Base-by-base conservation (phyloP, 53 echinoderm and acorn worm genomes). In the Crossaster papposus region DNA sequence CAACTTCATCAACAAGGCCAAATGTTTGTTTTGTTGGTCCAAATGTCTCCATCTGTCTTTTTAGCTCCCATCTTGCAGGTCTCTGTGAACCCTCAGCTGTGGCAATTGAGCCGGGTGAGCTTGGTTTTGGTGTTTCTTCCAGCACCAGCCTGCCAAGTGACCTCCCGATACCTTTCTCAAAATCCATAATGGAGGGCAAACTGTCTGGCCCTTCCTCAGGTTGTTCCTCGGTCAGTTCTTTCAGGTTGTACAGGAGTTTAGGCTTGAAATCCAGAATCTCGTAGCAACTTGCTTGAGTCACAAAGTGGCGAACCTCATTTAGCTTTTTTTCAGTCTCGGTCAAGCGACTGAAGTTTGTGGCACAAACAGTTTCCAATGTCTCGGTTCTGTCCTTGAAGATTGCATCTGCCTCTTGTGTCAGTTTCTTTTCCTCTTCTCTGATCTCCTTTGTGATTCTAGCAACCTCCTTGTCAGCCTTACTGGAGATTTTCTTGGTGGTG, bases 401-500 rank as follows among this genome's bases (percentile, higher is more conserved):
- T 30, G 51, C 8, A 18, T 88, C 64, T 1, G 32, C 28, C 51
- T 78, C 78, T 65, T 78, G 51, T 2, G 22, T 78, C n/a, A 77
- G 51, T 38, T 63, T 58, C 1, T 17, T 13, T 30, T 78, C 64
- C 31, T 88, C 78, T 11, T 24, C 17, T 55, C 58, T 77, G 77
- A 77, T 54, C 37, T 55, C 37, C 32, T 63, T 20, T 52, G n/a
- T 54, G 35, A 74, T 55, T 26, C 34, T 35, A 17, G 64, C 78
- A 64, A 78, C 53, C 64, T 77, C 33, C 36, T 65, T 62, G 2
- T 77, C 29, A 29, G 78, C 78, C 50, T 78, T 15, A 37, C 28
- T 78, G 64, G 36, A 64, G 77, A 77, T 88, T 88, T 88, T 88
- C 65, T 78, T 37, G 18, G n/a, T 63, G 29, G 65, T 78, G 9